Evolutionary conservation across 2,888 invertebrate species (phyloP).

Genomic region (Sinotaia quadrata): DNA sequence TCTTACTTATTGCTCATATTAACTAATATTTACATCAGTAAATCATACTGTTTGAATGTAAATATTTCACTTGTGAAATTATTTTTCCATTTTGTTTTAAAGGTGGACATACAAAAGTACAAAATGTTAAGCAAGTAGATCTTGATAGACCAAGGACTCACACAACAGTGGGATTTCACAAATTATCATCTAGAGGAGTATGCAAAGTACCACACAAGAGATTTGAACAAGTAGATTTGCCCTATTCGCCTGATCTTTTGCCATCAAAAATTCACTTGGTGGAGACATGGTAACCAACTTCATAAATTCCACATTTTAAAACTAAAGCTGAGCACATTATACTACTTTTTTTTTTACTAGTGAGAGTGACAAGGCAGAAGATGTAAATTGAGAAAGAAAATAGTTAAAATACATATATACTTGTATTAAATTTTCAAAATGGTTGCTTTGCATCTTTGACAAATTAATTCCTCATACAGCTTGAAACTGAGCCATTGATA

Average conservation of each 20-base stretch:
- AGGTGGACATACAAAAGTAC: background rate
- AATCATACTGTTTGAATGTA: background rate
- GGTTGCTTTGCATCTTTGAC: too few relatives aligned
- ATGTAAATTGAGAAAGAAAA: too few relatives aligned
- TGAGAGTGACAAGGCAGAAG: too few relatives aligned
- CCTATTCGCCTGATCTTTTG: constrained; percentile 43
- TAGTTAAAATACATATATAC: too few relatives aligned
- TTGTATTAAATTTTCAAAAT: too few relatives aligned
- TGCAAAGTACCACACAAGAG: background rate
- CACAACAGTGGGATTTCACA: background rate
- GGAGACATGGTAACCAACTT: too few relatives aligned
- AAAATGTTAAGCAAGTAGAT: constrained; percentile 1
- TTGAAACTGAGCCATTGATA: background rate
- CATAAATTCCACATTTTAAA: too few relatives aligned
- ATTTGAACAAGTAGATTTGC: constrained; percentile 45
- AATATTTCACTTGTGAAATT: background rate
- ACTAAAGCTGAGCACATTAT: too few relatives aligned
- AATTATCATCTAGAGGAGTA: background rate
- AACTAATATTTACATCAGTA: too few relatives aligned
- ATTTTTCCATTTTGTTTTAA: background rate
- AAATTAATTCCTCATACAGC: too few relatives aligned
- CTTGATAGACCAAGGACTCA: background rate
- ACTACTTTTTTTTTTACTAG: too few relatives aligned
- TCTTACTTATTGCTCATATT: too few relatives aligned
- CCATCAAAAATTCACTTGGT: constrained; percentile 45